These are phyloP conservation scores for Gracilinanus agilis DNA, from an alignment of 2,113 vertebrate genomes.

Conservation along the genomic window DNA sequence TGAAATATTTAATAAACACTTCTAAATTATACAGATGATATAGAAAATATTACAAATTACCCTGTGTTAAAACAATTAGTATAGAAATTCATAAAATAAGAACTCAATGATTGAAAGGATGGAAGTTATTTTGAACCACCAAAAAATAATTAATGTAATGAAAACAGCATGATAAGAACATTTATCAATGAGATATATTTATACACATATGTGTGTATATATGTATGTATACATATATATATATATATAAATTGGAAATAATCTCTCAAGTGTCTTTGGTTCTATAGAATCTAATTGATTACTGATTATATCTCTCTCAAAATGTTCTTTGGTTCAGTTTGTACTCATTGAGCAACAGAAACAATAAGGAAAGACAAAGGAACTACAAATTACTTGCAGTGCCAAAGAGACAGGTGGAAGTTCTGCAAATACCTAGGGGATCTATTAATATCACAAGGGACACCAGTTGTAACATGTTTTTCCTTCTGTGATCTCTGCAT, in stretches of 20 bases:
- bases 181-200: background rate
- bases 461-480: background rate
- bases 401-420: conserved; percentile 25
- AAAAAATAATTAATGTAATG: background rate
- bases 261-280: background rate
- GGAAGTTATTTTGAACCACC: background rate
- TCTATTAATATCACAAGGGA: conserved; percentile 55
- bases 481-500: background rate
- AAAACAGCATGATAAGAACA: conserved; percentile 16
- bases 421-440: conserved; percentile 34
- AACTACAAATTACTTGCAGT: conserved; percentile 29
- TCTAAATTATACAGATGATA: background rate
- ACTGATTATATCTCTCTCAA: background rate
- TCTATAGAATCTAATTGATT: conserved; percentile 4
- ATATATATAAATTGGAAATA: background rate
- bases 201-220: background rate
- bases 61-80: background rate
- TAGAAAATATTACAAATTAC: background rate
- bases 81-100: background rate
- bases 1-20: background rate
- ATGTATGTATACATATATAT: too few species aligned
- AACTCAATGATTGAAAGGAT: background rate
- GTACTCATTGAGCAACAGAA: conserved; percentile 26
- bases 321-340: conserved; percentile 36
- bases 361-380: conserved; percentile 37